These are phyloP conservation scores for Hippopotamyrus pictus DNA, from an alignment of 2,797 vertebrate genomes.

Conservation along the genomic window DNA sequence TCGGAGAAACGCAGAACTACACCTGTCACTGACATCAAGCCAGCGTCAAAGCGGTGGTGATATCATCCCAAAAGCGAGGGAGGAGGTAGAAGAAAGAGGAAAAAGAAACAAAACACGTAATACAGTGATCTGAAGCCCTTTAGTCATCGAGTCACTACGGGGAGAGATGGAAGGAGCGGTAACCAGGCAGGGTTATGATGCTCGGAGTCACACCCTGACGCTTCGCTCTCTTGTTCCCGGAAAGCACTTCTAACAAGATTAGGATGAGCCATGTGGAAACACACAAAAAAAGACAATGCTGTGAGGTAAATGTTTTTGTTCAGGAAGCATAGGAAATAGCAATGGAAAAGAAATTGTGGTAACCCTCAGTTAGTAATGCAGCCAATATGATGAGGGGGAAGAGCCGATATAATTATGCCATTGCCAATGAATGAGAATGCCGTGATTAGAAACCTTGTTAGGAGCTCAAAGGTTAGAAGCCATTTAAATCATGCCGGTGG, in stretches of 20 bases:
- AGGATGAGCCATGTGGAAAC: background rate
- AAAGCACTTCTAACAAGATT: conserved; percentile 10
- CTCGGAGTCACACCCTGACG: background rate
- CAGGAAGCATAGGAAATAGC: background rate
- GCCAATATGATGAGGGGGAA: background rate
- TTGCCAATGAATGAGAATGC: background rate
- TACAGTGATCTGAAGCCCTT: background rate
- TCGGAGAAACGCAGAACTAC: background rate
- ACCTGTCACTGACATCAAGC: background rate
- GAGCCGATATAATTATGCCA: background rate
- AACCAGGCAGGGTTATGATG: background rate
- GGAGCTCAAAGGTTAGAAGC: background rate
- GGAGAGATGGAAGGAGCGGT: background rate
- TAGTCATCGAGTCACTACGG: conserved; percentile 12
- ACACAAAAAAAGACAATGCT: background rate
- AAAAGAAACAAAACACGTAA: background rate
- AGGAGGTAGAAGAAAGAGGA: background rate
- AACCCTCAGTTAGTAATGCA: background rate
- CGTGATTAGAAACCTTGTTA: background rate
- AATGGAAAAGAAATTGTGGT: background rate
- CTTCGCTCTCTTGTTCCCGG: background rate
- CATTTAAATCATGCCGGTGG: background rate
- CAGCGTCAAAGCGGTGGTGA: background rate
- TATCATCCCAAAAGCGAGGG: background rate
- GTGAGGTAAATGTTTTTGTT: background rate